Evolutionary conservation across 1,140 invertebrate genomes (phyloP).

Genomic region (Apis florea): DNA sequence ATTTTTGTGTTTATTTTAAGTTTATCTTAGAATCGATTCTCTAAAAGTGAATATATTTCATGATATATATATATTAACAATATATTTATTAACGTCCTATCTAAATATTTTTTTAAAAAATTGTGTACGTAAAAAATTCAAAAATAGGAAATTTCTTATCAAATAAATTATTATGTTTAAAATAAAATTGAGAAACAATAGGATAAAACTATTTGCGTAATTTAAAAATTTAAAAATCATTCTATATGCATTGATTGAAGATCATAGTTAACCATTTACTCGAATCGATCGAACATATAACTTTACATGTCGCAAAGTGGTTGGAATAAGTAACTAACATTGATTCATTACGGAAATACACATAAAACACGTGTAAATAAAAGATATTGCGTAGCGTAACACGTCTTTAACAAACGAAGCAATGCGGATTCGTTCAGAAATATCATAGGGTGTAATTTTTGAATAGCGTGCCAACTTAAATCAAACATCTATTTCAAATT

Average conservation of each 20-base stretch:
- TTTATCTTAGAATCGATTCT: no score
- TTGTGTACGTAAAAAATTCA: no score
- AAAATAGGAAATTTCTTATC: no score
- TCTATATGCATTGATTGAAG: not conserved
- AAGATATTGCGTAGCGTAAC: not conserved
- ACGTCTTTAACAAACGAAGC: not conserved
- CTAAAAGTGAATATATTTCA: no score
- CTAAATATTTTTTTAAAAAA: no score
- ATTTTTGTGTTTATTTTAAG: no score
- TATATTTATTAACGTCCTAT: no score
- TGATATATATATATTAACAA: no score
- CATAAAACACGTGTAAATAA: not conserved
- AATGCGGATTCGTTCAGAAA: not conserved
- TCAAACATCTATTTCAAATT: not conserved
- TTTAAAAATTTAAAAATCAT: no score
- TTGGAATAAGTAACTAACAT: conserved; percentile 3
- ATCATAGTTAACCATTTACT: not conserved
- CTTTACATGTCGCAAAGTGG: not conserved
- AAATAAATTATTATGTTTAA: no score
- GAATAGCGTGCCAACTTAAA: conserved; percentile 2
- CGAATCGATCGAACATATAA: not conserved
- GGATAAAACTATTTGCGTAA: no score
- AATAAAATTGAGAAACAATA: no score
- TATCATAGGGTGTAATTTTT: not conserved
- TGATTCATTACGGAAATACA: not conserved